Evolutionary conservation across 2,888 invertebrate species (phyloP).

Genomic region (Aphidius colemani): DNA sequence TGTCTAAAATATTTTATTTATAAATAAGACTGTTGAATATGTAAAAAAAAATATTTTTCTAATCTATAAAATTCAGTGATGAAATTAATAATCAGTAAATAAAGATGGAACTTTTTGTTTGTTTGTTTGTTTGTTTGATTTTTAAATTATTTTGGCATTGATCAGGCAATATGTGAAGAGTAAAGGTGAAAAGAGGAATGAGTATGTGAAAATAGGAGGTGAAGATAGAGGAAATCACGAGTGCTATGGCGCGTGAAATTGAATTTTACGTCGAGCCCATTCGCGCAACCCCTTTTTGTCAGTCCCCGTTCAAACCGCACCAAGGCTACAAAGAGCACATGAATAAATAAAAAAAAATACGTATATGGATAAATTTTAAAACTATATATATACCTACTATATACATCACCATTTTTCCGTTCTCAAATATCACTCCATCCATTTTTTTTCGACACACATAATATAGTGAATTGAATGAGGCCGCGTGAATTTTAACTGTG

Average conservation of each 20-base stretch:
- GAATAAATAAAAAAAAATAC: slow-evolving; percentile 5
- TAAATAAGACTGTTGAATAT: no score
- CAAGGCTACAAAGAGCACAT: slow-evolving; percentile 3
- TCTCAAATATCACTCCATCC: slow-evolving; percentile 3
- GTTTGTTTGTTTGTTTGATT: no score
- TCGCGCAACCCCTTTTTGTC: slow-evolving; percentile 20
- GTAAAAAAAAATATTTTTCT: background rate
- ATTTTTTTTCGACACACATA: slow-evolving; percentile 4
- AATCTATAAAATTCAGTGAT: background rate
- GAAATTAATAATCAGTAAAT: background rate
- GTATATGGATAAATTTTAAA: background rate
- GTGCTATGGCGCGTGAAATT: slow-evolving; percentile 46
- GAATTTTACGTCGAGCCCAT: slow-evolving; percentile 42
- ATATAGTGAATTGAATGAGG: slow-evolving; percentile 9
- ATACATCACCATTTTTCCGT: background rate
- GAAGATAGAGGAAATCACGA: slow-evolving; percentile 37
- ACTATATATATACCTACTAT: no score
- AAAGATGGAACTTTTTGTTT: background rate
- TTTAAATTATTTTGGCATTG: no score
- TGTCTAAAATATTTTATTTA: no score
- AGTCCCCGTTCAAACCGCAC: slow-evolving; percentile 11
- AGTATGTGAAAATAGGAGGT: slow-evolving; percentile 11
- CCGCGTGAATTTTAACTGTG: background rate
- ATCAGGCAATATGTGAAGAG: no score
- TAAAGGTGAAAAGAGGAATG: no score